phyloP scores from a whole-genome alignment of 2,888 invertebrate genomes.

The Blera fallax region DNA sequence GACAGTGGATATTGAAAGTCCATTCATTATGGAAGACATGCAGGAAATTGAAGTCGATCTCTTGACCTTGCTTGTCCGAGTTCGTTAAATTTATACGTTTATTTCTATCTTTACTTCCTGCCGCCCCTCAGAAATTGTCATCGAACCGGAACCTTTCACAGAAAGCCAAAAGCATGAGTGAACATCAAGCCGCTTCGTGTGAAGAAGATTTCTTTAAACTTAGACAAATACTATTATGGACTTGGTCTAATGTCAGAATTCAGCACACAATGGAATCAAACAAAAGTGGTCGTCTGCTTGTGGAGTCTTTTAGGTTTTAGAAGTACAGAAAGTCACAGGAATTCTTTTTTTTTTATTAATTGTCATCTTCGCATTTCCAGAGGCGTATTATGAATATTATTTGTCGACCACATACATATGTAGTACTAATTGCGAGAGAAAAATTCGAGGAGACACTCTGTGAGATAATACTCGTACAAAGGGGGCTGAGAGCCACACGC shows the following conservation, averaged over 20 bases:
- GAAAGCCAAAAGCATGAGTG: not conserved
- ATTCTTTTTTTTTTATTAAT: no score
- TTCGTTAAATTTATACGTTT: constrained; percentile 67
- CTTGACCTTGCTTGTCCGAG: constrained; percentile 60
- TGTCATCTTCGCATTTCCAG: no score
- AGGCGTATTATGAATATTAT: no score
- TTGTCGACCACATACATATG: no score
- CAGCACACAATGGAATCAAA: not conserved
- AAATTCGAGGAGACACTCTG: no score
- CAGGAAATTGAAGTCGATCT: constrained; percentile 72
- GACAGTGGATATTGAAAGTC: constrained; percentile 65
- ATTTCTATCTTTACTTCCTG: constrained; percentile 16
- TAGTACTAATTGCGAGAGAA: no score
- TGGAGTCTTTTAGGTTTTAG: no score
- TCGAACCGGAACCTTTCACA: not conserved
- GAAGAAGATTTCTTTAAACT: not conserved
- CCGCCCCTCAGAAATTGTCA: constrained; percentile 26
- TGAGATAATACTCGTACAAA: no score
- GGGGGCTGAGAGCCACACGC: no score
- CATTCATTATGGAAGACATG: constrained; percentile 70
- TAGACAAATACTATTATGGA: not conserved
- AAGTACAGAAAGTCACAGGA: no score
- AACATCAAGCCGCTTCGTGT: not conserved
- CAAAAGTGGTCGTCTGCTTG: not conserved
- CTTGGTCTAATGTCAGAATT: not conserved